Conservation (phyloP, 2,113 vertebrate genomes). For the Gopherus evgoodei region DNA sequence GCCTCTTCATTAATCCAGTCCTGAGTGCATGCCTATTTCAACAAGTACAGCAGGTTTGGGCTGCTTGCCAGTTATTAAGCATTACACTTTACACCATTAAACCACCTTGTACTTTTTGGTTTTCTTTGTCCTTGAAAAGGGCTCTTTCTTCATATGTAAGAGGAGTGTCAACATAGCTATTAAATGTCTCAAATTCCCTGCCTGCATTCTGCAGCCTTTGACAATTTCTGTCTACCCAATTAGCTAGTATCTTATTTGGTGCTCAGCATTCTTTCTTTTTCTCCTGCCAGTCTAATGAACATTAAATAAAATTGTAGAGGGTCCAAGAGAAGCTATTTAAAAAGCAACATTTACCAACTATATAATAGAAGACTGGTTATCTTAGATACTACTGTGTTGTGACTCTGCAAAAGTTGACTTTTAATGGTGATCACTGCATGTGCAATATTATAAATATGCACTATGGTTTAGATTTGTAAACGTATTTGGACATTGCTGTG, state of each 20-base stretch:
- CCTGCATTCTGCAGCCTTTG: not conserved
- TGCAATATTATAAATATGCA: not conserved
- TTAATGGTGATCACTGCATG: not conserved
- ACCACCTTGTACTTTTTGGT: slow-evolving; percentile 67
- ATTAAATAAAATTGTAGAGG: slow-evolving; percentile 11
- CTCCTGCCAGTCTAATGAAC: slow-evolving; percentile 3
- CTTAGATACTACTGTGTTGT: not conserved
- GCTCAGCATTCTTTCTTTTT: slow-evolving; percentile 28
- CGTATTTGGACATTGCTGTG: not conserved
- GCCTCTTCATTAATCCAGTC: slow-evolving; percentile 70
- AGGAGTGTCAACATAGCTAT: slow-evolving; percentile 8
- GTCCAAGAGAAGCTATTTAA: not conserved
- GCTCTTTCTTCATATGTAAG: slow-evolving; percentile 38
- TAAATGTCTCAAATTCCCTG: slow-evolving; percentile 25
- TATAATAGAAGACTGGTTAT: slow-evolving; percentile 22
- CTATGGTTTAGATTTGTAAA: not conserved
- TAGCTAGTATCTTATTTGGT: slow-evolving; percentile 13
- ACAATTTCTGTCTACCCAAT: slow-evolving; percentile 26
- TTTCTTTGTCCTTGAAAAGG: slow-evolving; percentile 63
- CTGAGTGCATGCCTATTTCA: slow-evolving; percentile 64
- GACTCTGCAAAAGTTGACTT: not conserved
- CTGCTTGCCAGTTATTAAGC: slow-evolving; percentile 69
- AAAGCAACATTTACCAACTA: not conserved
- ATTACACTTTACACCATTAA: slow-evolving; percentile 51
- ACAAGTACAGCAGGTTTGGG: slow-evolving; percentile 67